Evolutionary conservation across 2,888 invertebrate species (phyloP).

Genomic region (Torymus tubicola): DNA sequence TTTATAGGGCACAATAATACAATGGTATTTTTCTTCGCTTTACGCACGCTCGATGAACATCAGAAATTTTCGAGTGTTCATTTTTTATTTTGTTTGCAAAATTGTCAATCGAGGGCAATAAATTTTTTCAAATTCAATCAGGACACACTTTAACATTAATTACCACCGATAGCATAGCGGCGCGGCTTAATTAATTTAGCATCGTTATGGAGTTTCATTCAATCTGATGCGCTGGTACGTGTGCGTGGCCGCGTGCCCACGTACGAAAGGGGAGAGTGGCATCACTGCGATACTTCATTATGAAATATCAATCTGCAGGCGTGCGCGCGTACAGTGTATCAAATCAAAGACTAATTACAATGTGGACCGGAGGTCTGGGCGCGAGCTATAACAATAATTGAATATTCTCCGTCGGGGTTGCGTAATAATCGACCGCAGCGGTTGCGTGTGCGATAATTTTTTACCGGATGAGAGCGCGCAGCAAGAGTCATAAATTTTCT

Average conservation of each 20-base stretch:
- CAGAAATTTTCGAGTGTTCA: too few relatives aligned
- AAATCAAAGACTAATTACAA: conserved; percentile 21
- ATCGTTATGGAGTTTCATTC: conserved; percentile 1
- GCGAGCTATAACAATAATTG: background rate
- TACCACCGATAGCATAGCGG: too few relatives aligned
- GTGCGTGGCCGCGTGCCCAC: too few relatives aligned
- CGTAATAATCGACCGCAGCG: conserved; percentile 1
- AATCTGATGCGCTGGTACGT: background rate
- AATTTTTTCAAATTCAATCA: too few relatives aligned
- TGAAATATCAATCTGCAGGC: conserved; percentile 18
- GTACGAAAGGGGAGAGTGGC: background rate
- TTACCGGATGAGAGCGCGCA: background rate
- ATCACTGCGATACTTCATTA: background rate
- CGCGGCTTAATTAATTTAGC: too few relatives aligned
- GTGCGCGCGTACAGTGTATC: background rate
- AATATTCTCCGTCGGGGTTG: background rate
- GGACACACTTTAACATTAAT: too few relatives aligned
- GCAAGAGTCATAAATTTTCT: background rate
- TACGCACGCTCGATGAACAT: too few relatives aligned
- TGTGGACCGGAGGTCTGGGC: background rate
- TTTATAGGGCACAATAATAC: too few relatives aligned
- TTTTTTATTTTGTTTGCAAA: too few relatives aligned
- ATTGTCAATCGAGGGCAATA: too few relatives aligned
- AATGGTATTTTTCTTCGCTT: too few relatives aligned
- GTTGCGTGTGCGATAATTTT: background rate